Evolutionary conservation across 64 coral and sea anemone genomes (phyloP), one percentile per base, ranked within the genome.

Genomic region (Stichodactyla helianthus): DNA sequence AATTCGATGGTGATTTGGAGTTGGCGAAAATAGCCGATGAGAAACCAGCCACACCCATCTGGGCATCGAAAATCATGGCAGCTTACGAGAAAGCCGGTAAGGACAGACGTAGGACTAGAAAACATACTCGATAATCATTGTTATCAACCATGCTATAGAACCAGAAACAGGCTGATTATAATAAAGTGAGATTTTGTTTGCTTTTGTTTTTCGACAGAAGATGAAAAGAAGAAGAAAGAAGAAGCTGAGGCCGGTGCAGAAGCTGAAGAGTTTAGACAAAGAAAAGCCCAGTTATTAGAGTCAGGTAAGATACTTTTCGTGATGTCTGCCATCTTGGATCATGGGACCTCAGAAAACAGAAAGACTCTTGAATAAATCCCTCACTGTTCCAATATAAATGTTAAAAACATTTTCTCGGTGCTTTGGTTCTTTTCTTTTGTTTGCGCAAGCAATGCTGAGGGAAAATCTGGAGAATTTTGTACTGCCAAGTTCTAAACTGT

Each of bases 251-350:
- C 25, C 8, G 68, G 10, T 5, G 25, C 10, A 4, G 68, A 31
- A 10, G 12, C 68, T 13, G 90, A 94, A 85, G 92, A 94, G 19
- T 94, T 94, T 31, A 64, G 92, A 44, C 88, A 77, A 90, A 56
- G 88, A 71, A 94, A 94, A 87, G 65, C 18, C 1, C 79, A 94
- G 8, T 50, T 89, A 56, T 17, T 70, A 50, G 52, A 77, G 5
- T 50, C 55, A 89, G 16, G 88, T 89, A 82, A 83, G 58, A 67
- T 27, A 5, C n/a, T 27, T 50, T 15, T 58, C 8, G 1, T 15
- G 9, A 58, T 58, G 55, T 15, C 14, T 15, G 8, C 55, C 55
- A 11, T 58, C 55, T 58, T 58, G 55, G 55, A 44, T 44, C 35
- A 44, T 44, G 35, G 35, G 35, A 44, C 35, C 2, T 44, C 55